Conservation (phyloP, 2,888 invertebrate species). For the Mythimna ferrago region DNA sequence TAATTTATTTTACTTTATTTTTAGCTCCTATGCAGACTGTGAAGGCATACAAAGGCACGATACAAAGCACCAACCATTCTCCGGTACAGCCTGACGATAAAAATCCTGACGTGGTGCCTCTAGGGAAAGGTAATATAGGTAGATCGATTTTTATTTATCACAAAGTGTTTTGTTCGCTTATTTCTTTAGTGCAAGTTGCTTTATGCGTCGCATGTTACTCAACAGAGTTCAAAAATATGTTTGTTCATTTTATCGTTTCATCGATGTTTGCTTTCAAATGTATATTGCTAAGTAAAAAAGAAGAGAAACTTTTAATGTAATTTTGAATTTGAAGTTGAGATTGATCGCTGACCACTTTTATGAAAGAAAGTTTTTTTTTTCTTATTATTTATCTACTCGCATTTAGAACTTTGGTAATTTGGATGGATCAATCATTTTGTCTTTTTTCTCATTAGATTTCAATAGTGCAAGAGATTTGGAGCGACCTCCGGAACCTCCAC, state of each 20-base stretch:
- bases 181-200: conserved; percentile 13
- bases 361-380: not conserved
- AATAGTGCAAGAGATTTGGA: conserved; percentile 82
- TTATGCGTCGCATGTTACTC: conserved; percentile 5
- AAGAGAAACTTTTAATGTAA: conserved; percentile 47
- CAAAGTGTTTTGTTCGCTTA: conserved; percentile 39
- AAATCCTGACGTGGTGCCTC: conserved; percentile 97
- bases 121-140: conserved; percentile 93
- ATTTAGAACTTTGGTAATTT: conserved; percentile 31
- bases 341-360: conserved; percentile 38
- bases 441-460: conserved; percentile 72
- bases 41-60: conserved; percentile 92
- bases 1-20: conserved; percentile 65
- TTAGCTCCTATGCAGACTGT: conserved; percentile 83
- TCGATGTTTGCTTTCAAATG: conserved; percentile 6
- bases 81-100: conserved; percentile 95
- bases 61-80: conserved; percentile 90
- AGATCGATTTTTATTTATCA: conserved; percentile 58
- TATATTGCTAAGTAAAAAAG: not conserved
- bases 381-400: not conserved
- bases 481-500: conserved; percentile 85
- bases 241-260: not conserved
- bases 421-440: conserved; percentile 31
- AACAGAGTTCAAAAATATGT: conserved; percentile 17
- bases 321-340: conserved; percentile 47